Conservation (phyloP, 2,797 vertebrate genomes). For the Eulemur rubriventer region DNA sequence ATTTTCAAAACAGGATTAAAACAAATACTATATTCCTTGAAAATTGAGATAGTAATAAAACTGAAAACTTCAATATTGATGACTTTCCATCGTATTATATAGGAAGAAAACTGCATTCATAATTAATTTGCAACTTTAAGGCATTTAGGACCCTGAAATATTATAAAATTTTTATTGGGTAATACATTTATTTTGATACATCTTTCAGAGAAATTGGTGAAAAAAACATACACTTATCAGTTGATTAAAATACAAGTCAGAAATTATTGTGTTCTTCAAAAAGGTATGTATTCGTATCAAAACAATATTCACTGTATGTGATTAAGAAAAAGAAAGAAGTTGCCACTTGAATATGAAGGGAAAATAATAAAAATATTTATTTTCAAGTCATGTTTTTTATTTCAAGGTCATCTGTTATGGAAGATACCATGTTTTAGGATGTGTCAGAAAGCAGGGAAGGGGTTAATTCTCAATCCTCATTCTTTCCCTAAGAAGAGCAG, state of each 20-base stretch:
- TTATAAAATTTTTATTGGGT: not conserved
- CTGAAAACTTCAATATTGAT: not conserved
- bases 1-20: constrained; percentile 42
- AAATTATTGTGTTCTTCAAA: constrained; percentile 40
- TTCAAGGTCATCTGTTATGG: not conserved
- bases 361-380: constrained; percentile 21
- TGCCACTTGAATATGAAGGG: not conserved
- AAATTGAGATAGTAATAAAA: not conserved
- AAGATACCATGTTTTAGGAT: not conserved
- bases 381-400: not conserved
- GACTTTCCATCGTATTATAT: not conserved
- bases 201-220: not conserved
- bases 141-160: not conserved
- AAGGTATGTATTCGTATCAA: not conserved
- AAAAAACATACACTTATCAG: not conserved
- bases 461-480: not conserved
- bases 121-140: constrained; percentile 14
- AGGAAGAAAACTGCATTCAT: not conserved
- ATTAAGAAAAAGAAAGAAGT: not conserved
- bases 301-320: not conserved
- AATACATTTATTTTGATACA: not conserved
- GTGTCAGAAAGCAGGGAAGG: not conserved
- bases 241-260: not conserved
- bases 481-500: not conserved
- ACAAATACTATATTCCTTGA: not conserved